Evolutionary conservation across 2,797 vertebrate species (phyloP).

Genomic region (Propithecus deckenii): DNA sequence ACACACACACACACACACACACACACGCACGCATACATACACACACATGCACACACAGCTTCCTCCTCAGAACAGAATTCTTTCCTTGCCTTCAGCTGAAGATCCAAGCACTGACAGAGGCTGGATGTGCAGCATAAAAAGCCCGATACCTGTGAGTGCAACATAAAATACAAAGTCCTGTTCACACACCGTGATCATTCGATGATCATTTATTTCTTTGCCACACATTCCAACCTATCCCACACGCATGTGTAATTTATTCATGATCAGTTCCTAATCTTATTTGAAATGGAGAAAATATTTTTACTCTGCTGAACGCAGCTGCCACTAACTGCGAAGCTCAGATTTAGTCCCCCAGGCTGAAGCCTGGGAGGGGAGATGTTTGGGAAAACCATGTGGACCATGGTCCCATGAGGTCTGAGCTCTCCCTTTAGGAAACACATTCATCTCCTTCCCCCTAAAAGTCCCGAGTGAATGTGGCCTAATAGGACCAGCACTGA

Average conservation of each 20-base stretch:
- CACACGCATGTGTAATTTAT: background rate
- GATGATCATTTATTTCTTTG: conserved; percentile 1
- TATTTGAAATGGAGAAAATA: conserved; percentile 49
- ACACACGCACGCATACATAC: background rate
- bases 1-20: background rate
- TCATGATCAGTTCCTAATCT: conserved; percentile 30
- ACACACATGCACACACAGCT: background rate
- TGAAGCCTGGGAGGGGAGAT: background rate
- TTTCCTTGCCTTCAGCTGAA: background rate
- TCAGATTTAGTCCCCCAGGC: background rate
- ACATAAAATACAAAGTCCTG: background rate
- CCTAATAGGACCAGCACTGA: background rate
- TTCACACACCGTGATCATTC: background rate
- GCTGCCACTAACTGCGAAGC: background rate
- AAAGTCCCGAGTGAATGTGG: background rate
- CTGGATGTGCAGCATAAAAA: background rate
- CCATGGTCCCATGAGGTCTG: background rate
- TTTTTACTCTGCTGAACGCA: background rate
- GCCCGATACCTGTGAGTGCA: background rate
- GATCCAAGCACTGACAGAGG: background rate
- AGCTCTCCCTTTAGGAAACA: background rate
- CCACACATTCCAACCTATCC: background rate
- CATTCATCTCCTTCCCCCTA: background rate
- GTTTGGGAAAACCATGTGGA: background rate
- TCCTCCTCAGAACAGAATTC: background rate